Conservation (phyloP, 2,113 vertebrate genomes). For the Engystomops pustulosus region DNA sequence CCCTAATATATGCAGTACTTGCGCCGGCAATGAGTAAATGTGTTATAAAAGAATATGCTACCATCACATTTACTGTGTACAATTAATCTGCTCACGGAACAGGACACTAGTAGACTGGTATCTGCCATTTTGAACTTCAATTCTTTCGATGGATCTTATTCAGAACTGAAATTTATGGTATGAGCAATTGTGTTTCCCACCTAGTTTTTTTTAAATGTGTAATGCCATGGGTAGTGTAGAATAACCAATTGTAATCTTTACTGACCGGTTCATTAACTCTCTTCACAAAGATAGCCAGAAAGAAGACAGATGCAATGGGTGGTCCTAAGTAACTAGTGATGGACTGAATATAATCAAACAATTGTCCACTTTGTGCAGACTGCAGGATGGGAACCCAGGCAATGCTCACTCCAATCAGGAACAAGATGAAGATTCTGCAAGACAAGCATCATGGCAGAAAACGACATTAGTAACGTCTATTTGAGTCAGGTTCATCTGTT, state of each 20-base stretch:
- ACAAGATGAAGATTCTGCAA: conserved; percentile 87
- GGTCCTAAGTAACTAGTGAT: conserved; percentile 92
- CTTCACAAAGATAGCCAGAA: conserved; percentile 90
- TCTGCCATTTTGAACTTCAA: too few species aligned
- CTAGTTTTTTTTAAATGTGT: too few species aligned
- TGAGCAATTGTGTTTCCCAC: too few species aligned
- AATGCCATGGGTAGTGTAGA: too few species aligned
- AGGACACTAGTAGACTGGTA: too few species aligned
- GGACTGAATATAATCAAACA: conserved; percentile 95
- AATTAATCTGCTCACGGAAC: too few species aligned
- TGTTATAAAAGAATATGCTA: too few species aligned
- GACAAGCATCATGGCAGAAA: background rate
- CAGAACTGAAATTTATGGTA: too few species aligned
- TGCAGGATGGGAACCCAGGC: conserved; percentile 96
- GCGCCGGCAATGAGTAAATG: too few species aligned
- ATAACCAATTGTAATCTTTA: conserved; percentile 33
- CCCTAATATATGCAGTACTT: too few species aligned
- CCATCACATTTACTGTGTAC: too few species aligned
- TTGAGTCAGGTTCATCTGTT: background rate
- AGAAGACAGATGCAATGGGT: conserved; percentile 89
- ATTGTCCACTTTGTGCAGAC: conserved; percentile 87
- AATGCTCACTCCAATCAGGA: conserved; percentile 89
- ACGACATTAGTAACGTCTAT: background rate
- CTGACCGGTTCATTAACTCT: conserved; percentile 86
- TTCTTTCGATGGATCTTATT: too few species aligned